These are phyloP conservation scores for Ephialtes manifestator DNA, from an alignment of 2,888 invertebrate genomes.

Conservation along the genomic window DNA sequence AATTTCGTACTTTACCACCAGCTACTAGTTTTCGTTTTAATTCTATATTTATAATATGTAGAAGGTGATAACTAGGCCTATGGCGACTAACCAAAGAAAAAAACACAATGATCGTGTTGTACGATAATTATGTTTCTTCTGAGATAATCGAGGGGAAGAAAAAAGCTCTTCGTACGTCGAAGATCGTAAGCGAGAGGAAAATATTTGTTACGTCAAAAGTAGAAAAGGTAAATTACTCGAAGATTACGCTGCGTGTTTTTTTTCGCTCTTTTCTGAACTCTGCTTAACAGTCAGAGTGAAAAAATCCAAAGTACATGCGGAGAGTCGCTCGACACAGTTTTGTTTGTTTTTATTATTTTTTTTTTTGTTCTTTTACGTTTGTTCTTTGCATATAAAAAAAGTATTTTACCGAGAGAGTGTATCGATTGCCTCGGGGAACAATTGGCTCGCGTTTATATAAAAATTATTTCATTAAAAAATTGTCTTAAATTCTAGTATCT, in stretches of 20 bases:
- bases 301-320: slow-evolving; percentile 1
- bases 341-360: neutral
- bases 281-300: neutral
- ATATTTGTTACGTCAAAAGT: slow-evolving; percentile 35
- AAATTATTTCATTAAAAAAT: slow-evolving; percentile 75
- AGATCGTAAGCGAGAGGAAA: slow-evolving; percentile 47
- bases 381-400: slow-evolving; percentile 25
- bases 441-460: slow-evolving; percentile 62
- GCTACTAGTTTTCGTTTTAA: slow-evolving; percentile 15
- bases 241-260: slow-evolving; percentile 20
- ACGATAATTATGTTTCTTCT: slow-evolving; percentile 24
- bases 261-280: neutral
- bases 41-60: slow-evolving; percentile 49
- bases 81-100: slow-evolving; percentile 28
- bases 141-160: slow-evolving; percentile 11
- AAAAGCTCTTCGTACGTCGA: slow-evolving; percentile 35
- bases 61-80: slow-evolving; percentile 51
- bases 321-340: slow-evolving; percentile 4
- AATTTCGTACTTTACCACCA: slow-evolving; percentile 67
- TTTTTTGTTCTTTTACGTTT: neutral
- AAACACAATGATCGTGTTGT: slow-evolving; percentile 5
- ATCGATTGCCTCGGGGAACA: slow-evolving; percentile 26
- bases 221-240: slow-evolving; percentile 41
- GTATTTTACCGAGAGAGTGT: slow-evolving; percentile 19
- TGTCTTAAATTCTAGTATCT: slow-evolving; percentile 75